A percentile compares a stretch with the other conserved stretches of the same genome.
phyloP scores from a whole-genome alignment of 2,797 vertebrate species.

The Nannoperca australis region DNA sequence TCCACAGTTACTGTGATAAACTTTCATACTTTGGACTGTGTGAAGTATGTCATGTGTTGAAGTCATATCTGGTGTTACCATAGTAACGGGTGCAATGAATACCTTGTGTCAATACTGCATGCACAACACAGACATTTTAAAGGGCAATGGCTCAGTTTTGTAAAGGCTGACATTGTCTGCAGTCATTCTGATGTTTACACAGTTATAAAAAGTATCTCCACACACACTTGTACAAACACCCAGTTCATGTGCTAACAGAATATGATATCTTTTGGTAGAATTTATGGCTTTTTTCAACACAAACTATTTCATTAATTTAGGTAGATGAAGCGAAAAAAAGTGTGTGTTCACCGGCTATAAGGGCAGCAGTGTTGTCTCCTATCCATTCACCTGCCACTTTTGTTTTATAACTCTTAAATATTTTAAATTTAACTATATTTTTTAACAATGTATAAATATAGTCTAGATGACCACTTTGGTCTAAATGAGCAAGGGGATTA shows the following conservation, averaged over 20 bases:
- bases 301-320: neutral
- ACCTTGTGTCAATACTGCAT: too few species aligned
- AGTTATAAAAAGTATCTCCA: neutral
- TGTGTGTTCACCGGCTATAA: neutral
- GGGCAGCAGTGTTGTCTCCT: neutral
- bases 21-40: neutral
- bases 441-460: too few species aligned
- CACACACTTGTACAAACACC: neutral
- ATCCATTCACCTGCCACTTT: neutral
- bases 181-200: too few species aligned
- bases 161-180: too few species aligned
- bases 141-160: too few species aligned
- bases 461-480: too few species aligned
- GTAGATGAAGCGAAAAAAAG: neutral
- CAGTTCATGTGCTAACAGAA: neutral
- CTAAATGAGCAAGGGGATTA: too few species aligned
- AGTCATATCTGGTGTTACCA: slow-evolving; percentile 15
- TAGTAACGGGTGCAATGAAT: neutral
- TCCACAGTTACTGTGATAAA: neutral
- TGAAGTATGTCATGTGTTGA: neutral
- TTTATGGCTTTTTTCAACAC: neutral
- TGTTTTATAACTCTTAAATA: neutral
- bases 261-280: neutral
- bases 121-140: neutral
- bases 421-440: too few species aligned